Conservation (phyloP, 1,140 invertebrate genomes). For the Drosophila sproati region DNA sequence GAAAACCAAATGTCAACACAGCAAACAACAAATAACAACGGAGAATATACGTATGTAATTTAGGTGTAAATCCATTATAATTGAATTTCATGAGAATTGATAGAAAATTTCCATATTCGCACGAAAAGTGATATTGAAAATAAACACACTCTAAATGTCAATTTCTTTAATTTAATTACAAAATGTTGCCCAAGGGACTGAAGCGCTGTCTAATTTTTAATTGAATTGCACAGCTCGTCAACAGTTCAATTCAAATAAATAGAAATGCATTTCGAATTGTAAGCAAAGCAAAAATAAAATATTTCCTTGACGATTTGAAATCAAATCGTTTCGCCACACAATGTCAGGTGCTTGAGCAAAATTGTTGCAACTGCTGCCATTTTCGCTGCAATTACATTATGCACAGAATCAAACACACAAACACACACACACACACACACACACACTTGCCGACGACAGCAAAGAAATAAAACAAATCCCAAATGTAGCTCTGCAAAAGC, state of each 20-base stretch:
- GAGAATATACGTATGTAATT: constrained; percentile 21
- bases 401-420: background rate
- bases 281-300: background rate
- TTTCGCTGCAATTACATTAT: constrained; percentile 18
- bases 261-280: constrained; percentile 1
- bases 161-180: constrained; percentile 37
- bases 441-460: background rate
- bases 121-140: constrained; percentile 23
- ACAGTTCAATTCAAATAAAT: constrained; percentile 11
- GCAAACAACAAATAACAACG: constrained; percentile 39
- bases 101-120: constrained; percentile 24
- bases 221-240: background rate
- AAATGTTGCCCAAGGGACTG: background rate
- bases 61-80: constrained; percentile 64
- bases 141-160: constrained; percentile 40
- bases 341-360: constrained; percentile 12
- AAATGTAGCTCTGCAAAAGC: constrained; percentile 22
- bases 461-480: constrained; percentile 1
- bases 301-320: constrained; percentile 11
- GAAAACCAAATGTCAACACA: constrained; percentile 29
- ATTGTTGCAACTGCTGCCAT: constrained; percentile 10
- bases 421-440: background rate
- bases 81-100: constrained; percentile 43
- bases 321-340: constrained; percentile 18
- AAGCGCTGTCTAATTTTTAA: constrained; percentile 1